These are phyloP conservation scores for Macquaria ambigua DNA, from an alignment of 2,113 vertebrate genomes.

Conservation along the genomic window DNA sequence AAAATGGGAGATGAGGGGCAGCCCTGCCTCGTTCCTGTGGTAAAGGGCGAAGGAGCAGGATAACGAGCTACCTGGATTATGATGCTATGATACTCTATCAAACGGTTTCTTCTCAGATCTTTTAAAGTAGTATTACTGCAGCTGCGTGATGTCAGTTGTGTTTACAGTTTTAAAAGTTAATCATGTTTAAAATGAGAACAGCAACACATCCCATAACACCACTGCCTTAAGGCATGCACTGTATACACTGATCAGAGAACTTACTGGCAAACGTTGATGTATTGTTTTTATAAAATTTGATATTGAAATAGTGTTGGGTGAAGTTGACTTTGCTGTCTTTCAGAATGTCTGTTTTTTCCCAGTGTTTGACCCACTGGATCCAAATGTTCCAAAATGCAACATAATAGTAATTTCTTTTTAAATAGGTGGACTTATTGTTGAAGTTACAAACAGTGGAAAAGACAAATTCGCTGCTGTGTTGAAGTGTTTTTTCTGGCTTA, in stretches of 20 bases:
- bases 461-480: neutral
- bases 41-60: no score
- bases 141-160: no score
- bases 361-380: neutral
- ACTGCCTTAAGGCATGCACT: no score
- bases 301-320: neutral
- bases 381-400: neutral
- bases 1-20: no score
- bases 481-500: neutral
- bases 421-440: neutral
- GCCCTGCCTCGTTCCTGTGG: no score
- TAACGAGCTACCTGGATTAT: no score
- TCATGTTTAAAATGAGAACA: neutral
- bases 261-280: conserved; percentile 10
- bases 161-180: neutral
- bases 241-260: neutral
- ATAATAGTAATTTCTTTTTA: neutral
- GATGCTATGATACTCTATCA: no score
- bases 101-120: no score
- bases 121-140: no score
- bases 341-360: neutral
- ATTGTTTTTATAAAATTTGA: conserved; percentile 20
- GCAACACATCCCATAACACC: no score
- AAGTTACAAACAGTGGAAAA: neutral
- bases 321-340: neutral